Base-by-base conservation (phyloP, 2,888 invertebrate species). In the Coecobrya sp. region DNA sequence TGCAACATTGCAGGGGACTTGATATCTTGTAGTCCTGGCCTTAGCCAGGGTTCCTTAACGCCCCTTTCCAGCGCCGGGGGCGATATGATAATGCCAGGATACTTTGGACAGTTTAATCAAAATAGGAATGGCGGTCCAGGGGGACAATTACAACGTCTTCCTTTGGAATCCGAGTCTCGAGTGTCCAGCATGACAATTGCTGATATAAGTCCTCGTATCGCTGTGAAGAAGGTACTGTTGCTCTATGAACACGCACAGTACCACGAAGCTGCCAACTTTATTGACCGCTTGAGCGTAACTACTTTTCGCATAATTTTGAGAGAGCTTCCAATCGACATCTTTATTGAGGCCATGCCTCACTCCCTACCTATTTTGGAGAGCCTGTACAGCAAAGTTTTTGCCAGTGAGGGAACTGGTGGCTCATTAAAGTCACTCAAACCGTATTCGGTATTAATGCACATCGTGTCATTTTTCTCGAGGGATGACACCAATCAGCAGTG, bases 301-400 rank as follows among this genome's bases (percentile, higher is more conserved):
- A 98, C 98, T 2, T 96, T 99, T 94, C 97, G 97, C 93, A 97
- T 97, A 1, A 95, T 95, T 89, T 94, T 96, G 59, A 94, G 95
- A 0, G 98, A 98, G 94, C 96, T 99, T 93, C 99, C 99, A 0
- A 97, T 98, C 85, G 98, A 98, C 95, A 96, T 98, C 94, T 96
- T 99, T 94, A 97, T 98, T n/a, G 98, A 98, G 95, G 97, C 98
- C 1, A 96, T 99, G 95, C 99, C 99, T 0, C 98, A 98, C 95
- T 98, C 98, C 22, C 97, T 99, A 0, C 97, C 98, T 95, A 96
- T 99, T 79, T 96, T 99, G 94, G 99, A 99, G 95, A 98, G 98
- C 0, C 97, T 99, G 27, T 97, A 97, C 94, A 96, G 96, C 76
- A 96, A 96, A 95, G 94, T 95, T 16, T 96, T 96, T 93, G 95